A percentile compares a stretch with the other conserved stretches of the same genome.
Conservation (phyloP, 2,113 vertebrate genomes). For the Pachycephala philippinensis region DNA sequence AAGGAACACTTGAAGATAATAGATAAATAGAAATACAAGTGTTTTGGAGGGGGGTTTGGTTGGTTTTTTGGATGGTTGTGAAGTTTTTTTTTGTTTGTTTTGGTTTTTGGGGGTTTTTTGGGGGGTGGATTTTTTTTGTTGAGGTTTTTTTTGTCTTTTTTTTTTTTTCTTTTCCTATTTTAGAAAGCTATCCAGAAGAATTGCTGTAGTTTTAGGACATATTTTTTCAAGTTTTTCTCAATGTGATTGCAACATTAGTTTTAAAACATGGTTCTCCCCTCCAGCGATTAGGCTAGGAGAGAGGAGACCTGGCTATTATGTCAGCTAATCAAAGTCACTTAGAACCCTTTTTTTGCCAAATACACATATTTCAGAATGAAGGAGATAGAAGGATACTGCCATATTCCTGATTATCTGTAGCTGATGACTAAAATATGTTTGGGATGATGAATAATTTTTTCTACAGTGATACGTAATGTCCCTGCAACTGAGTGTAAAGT, state of each 20-base stretch:
- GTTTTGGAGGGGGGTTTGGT: accelerated
- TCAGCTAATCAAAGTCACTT: neutral
- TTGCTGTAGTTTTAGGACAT: neutral
- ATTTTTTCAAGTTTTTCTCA: neutral
- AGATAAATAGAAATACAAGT: neutral
- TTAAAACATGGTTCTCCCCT: neutral
- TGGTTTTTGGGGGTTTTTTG: neutral
- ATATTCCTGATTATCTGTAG: neutral
- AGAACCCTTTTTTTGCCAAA: neutral
- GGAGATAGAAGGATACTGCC: neutral
- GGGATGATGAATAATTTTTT: neutral
- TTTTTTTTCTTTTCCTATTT: neutral
- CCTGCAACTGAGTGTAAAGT: neutral
- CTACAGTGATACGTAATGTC: neutral
- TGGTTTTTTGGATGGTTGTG: neutral
- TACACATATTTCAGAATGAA: neutral
- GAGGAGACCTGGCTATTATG: neutral
- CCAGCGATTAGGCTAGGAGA: neutral
- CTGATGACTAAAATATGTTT: neutral
- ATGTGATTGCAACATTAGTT: neutral
- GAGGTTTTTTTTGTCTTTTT: neutral
- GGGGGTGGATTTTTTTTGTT: too few species aligned
- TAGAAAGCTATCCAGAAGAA: neutral
- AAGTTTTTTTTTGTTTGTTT: neutral
- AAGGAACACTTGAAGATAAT: neutral